Base-by-base conservation (phyloP, 2,888 invertebrate genomes). In the Perizoma affinitatum region DNA sequence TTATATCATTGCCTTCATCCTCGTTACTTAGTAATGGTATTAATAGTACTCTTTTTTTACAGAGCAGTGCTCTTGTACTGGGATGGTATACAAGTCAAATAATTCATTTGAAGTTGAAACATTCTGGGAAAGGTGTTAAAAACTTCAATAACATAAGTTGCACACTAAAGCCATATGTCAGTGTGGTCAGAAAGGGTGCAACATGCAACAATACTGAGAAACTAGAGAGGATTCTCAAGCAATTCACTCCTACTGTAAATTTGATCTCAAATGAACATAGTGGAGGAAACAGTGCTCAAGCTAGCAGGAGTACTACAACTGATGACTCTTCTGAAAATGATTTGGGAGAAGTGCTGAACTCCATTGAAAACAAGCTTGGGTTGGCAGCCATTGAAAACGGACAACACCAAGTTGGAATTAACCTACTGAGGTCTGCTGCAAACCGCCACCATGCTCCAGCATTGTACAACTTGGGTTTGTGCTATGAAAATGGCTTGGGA, bases 401-500 rank as follows among this genome's bases (percentile, higher is more conserved):
- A 43, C 90, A 92, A 54, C 82, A 85, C 61, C 84, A 93, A 68
- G 93, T 93, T 71, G 90, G 93, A 45, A 87, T 94, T 59, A 94
- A 93, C 63, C 80, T 94, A 56, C 81, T 93, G 49, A 94, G 92
- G 68, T 91, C 90, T 58, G 95, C 95, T 64, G 93, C 94, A 22
- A 88, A 90, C 68, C 88, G 94, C 52, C 93, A 93, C 67, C 93
- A 94, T 78, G 87, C 93, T 54, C 93, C 93, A 65, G 95, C 95
- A 40, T 87, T 94, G 63, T 96, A 94, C 74, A 96, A 96, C 78
- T 86, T 96, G 64, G 96, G 94, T 1, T 75, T 96, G 36, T 96
- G 95, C 75, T 94, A 95, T 80, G 95, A 96, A 80, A 86, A 92
- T 72, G 96, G 96, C 0, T 80, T 94, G 57, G 96, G 96, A 60